These are phyloP conservation scores for Bombus pyrosoma DNA, from an alignment of 1,140 invertebrate genomes.

Conservation along the genomic window DNA sequence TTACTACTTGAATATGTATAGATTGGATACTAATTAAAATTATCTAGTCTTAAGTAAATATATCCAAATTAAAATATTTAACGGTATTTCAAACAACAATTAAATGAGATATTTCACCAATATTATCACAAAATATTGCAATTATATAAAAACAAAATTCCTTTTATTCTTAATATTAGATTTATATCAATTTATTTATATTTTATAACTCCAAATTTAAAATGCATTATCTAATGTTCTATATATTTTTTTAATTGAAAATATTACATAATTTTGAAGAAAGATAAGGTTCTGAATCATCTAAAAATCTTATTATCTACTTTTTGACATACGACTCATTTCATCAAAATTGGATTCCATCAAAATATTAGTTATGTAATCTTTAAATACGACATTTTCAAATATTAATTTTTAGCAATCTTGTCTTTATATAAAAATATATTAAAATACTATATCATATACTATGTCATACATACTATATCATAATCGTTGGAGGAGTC, in stretches of 20 bases:
- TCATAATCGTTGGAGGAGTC: constrained; percentile 68
- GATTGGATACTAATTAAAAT: not conserved
- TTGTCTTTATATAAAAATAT: constrained; percentile 12
- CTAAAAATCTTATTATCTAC: not conserved
- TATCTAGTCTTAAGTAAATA: not conserved
- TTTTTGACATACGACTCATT: not conserved
- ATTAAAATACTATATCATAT: constrained; percentile 75
- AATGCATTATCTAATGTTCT: not conserved
- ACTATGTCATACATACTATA: constrained; percentile 83
- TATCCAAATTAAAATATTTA: not conserved
- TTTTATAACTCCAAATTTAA: not conserved
- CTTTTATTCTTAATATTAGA: not conserved
- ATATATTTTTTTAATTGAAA: not conserved
- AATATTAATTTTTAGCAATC: not conserved
- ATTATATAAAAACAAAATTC: not conserved
- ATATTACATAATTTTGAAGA: not conserved
- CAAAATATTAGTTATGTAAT: not conserved
- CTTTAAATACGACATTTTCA: not conserved
- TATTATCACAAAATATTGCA: not conserved
- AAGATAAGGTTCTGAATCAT: not conserved
- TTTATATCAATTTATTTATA: not conserved
- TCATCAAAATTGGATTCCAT: not conserved
- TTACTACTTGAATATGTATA: not conserved
- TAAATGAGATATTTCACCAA: not conserved
- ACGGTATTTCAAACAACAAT: not conserved